Evolutionary conservation across 1,140 invertebrate genomes (phyloP).

Genomic region (Ctenoplectra terminalis): DNA sequence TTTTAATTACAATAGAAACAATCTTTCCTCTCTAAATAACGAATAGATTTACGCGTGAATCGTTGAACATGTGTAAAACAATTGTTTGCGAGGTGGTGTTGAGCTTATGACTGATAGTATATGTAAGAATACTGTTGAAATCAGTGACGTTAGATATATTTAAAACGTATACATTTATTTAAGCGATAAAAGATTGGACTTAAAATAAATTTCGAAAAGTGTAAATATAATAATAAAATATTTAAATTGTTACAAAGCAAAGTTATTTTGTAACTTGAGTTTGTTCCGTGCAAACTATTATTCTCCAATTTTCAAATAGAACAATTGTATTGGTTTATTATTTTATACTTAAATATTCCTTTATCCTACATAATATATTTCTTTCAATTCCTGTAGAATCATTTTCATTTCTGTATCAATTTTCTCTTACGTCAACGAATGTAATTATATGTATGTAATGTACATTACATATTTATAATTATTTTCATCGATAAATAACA

Average conservation of each 20-base stretch:
- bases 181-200: not conserved
- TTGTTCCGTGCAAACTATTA: too few relatives aligned
- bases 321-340: too few relatives aligned
- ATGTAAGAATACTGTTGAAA: not conserved
- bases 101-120: not conserved
- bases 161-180: not conserved
- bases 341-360: too few relatives aligned
- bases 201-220: not conserved
- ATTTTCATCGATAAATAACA: too few relatives aligned
- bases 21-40: not conserved
- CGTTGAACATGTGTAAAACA: not conserved
- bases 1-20: not conserved
- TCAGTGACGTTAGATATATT: not conserved
- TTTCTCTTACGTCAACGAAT: too few relatives aligned
- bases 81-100: not conserved
- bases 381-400: too few relatives aligned
- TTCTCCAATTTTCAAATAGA: too few relatives aligned
- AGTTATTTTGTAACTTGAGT: not conserved
- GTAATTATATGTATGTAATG: too few relatives aligned
- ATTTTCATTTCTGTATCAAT: too few relatives aligned
- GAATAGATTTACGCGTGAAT: not conserved
- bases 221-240: conserved; percentile 13
- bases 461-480: too few relatives aligned
- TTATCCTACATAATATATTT: too few relatives aligned
- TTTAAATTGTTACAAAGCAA: not conserved